Evolutionary conservation across 2,888 invertebrate species (phyloP), one percentile per base, ranked within the genome.

Genomic region (Drosophila nr. perissopoda): DNA sequence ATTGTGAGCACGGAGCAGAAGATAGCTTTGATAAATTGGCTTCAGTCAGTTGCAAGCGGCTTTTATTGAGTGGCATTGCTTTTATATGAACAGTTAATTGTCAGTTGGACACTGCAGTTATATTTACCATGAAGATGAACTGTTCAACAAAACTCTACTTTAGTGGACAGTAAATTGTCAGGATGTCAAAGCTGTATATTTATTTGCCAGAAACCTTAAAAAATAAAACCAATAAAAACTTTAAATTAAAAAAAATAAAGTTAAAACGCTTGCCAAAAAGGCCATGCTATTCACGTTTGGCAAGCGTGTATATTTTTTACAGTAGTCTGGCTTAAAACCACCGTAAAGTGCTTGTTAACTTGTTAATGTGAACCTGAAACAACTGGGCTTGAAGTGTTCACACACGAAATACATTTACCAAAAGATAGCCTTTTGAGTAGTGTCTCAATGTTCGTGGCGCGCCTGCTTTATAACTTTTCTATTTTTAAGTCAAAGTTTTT

Each of bases 351-450:
- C 36, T 29, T 52, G 38, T 48, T 21, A 38, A 21, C 33, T 67
- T 33, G 33, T 67, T 21, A 48, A 48, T 18, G 48, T n/a, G 31
- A 38, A 13, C 2, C 31, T 11, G 2, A 25, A 57, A 31, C 1
- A 25, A 38, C 31, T 13, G 8, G 4, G 29, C 34, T 62, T 42
- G 31, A 45, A 66, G 31, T 36, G 51, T 59, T 56, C 13, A 29
- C 27, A 38, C 56, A n/a, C 29, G 38, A 56, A 38, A 56, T 56
- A n/a, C 27, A 36, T 27, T 72, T 57, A 21, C 21, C 42, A 79
- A 79, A 78, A 79, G 78, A 25, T 25, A 25, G 54, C 69, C 71
- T 53, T 54, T 52, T 53, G 4, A 53, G 11, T 54, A 38, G 31
- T 49, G 62, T 57, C 61, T 16, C 42, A 34, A 42, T 76, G 53